Percentiles rank a stretch among this genome's conserved stretches.
Conservation (phyloP, 2,888 invertebrate genomes). For the Dryadula phaetusa region DNA sequence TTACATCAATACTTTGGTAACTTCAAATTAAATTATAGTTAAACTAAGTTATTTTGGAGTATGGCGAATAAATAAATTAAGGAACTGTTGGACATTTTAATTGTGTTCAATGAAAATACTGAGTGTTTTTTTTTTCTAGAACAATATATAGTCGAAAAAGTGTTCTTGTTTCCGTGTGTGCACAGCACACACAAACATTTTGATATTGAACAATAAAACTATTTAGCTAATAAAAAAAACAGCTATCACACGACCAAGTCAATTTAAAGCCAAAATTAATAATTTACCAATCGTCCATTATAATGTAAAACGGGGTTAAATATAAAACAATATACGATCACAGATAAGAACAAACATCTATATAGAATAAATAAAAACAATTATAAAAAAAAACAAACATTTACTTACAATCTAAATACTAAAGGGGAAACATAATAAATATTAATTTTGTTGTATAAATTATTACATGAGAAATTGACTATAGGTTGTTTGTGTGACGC, state of each 20-base stretch:
- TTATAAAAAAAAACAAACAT: constrained; percentile 47
- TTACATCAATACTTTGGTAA: constrained; percentile 76
- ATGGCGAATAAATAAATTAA: constrained; percentile 46
- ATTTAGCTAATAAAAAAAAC: constrained; percentile 41
- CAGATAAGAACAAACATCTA: constrained; percentile 62
- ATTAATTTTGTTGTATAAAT: constrained; percentile 22
- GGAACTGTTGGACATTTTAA: constrained; percentile 30
- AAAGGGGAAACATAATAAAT: constrained; percentile 19
- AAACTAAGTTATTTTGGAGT: constrained; percentile 57
- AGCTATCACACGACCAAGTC: constrained; percentile 69
- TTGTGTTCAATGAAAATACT: constrained; percentile 17
- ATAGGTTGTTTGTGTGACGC: constrained; percentile 39
- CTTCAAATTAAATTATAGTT: constrained; percentile 70
- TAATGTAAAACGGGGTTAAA: constrained; percentile 48
- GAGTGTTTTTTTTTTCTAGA: background rate
- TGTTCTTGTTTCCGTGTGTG: constrained; percentile 16
- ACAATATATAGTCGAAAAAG: too few species aligned
- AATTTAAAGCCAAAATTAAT: constrained; percentile 52
- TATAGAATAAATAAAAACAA: constrained; percentile 52
- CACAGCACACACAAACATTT: constrained; percentile 41
- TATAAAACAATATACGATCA: constrained; percentile 50
- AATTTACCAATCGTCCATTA: constrained; percentile 43
- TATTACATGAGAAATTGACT: constrained; percentile 37
- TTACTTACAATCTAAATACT: constrained; percentile 57
- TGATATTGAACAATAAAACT: constrained; percentile 28